Base-by-base conservation (phyloP, 2,888 invertebrate genomes). In the Tenthredo amoena region DNA sequence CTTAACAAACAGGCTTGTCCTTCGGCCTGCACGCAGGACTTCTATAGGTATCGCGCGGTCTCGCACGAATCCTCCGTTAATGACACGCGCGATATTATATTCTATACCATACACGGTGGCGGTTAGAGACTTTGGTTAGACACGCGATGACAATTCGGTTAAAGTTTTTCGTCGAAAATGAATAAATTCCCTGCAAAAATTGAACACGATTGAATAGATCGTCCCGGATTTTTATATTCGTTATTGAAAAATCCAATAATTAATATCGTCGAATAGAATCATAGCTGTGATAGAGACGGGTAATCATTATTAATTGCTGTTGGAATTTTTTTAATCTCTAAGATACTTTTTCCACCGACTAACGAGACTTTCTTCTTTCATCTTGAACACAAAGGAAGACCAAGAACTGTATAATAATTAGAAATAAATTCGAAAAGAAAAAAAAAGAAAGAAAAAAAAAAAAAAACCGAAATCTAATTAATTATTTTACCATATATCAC, bases 1-100 rank as follows among this genome's bases (percentile, higher is more conserved):
- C 87, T 88, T 89, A 89, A 89, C 89, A 31, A 68, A 68, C 68
- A 34, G 68, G 68, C 68, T 68, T 34, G 68, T 68, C 68, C 37
- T 58, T 58, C 58, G 58, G n/a, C n/a, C 21, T 58, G 58, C 58
- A 58, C 58, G 58, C 58, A 58, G 58, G n/a, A 58, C 58, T 58
- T 1, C n/a, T 47, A 12, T 47, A 47, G 12, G n/a, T 34, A 76
- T 76, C 40, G 58, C 84, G 72, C 74, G 72, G 55, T 47, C 84
- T 65, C 68, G 72, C 71, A 71, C 34, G 34, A 47, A 21, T 76
- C 47, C 47, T 5, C 9, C 47, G 43, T 43, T 47, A 71, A 40
- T 18, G 31, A 71, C 37, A 15, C 71, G 9, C 71, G 68, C 71
- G 37, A 71, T 18, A 40, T 34, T n/a, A 15, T 34, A 37, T 68